Evolutionary conservation across 2,888 invertebrate species (phyloP).

Genomic region (Sialis fuliginosa): DNA sequence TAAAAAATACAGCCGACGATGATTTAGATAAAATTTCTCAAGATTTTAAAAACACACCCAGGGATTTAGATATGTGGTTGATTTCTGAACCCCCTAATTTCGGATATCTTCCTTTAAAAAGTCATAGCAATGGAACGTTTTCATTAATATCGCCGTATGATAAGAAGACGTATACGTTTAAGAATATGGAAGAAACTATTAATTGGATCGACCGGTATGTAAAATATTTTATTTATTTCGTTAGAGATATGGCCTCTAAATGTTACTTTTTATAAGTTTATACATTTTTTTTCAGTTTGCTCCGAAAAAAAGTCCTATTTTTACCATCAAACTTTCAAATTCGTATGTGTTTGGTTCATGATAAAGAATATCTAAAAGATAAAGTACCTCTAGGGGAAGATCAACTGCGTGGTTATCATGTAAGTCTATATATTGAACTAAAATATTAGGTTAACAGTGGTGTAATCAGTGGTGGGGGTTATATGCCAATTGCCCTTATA

Average conservation of each 20-base stretch:
- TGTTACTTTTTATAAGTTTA: no score
- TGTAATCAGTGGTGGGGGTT: background rate
- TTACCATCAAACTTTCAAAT: constrained; percentile 5
- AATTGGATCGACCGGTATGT: constrained; percentile 12
- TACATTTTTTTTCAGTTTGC: constrained; percentile 6
- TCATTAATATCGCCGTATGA: constrained; percentile 8
- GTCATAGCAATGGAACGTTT: constrained; percentile 4
- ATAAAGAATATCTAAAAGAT: constrained; percentile 2
- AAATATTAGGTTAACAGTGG: no score
- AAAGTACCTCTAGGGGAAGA: constrained; percentile 6
- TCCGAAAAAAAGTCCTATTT: constrained; percentile 7
- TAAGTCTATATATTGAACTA: constrained; percentile 13
- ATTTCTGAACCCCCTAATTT: constrained; percentile 7
- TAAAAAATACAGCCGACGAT: background rate
- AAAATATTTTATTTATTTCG: background rate
- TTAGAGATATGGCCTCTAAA: no score
- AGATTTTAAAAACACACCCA: background rate
- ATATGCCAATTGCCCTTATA: background rate
- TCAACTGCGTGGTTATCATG: constrained; percentile 16
- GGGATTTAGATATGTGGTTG: constrained; percentile 2
- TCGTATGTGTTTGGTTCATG: constrained; percentile 5
- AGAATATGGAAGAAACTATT: constrained; percentile 6
- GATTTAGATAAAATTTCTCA: constrained; percentile 1
- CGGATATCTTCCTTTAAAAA: constrained; percentile 9
- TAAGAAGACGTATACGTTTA: constrained; percentile 7